Percentiles rank a stretch among this genome's conserved stretches.
Evolutionary conservation across 2,888 invertebrate species (phyloP).

Genomic region (Ernsta delagoae): DNA sequence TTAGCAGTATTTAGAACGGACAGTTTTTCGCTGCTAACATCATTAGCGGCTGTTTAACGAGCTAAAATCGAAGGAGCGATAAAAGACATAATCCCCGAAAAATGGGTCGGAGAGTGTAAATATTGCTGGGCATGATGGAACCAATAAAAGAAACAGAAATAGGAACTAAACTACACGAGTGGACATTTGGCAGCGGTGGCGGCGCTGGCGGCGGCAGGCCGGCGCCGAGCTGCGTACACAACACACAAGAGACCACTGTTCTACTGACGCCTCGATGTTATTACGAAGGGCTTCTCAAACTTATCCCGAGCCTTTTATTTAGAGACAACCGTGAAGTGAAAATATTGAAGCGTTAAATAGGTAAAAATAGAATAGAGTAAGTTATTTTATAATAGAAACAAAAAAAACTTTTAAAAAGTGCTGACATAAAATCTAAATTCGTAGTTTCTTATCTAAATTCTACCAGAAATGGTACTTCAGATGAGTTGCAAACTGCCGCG

Average conservation of each 20-base stretch:
- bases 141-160: constrained; percentile 39
- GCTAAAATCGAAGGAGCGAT: constrained; percentile 1
- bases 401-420: no score
- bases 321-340: no score
- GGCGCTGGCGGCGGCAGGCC: constrained; percentile 45
- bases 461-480: no score
- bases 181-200: constrained; percentile 47
- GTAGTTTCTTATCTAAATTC: no score
- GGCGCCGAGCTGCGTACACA: constrained; percentile 40
- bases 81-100: constrained; percentile 14
- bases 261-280: constrained; percentile 41
- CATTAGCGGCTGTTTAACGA: constrained; percentile 5
- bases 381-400: no score
- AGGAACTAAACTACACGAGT: constrained; percentile 40
- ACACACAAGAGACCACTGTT: constrained; percentile 70
- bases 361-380: no score
- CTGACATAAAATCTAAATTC: no score
- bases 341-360: no score
- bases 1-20: not conserved
- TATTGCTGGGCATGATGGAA: constrained; percentile 23
- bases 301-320: not conserved
- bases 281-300: not conserved
- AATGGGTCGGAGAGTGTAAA: constrained; percentile 22
- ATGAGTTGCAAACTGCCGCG: not conserved
- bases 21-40: not conserved